These are phyloP conservation scores for Nowickia ferox DNA, from an alignment of 2,888 invertebrate genomes.

Conservation along the genomic window DNA sequence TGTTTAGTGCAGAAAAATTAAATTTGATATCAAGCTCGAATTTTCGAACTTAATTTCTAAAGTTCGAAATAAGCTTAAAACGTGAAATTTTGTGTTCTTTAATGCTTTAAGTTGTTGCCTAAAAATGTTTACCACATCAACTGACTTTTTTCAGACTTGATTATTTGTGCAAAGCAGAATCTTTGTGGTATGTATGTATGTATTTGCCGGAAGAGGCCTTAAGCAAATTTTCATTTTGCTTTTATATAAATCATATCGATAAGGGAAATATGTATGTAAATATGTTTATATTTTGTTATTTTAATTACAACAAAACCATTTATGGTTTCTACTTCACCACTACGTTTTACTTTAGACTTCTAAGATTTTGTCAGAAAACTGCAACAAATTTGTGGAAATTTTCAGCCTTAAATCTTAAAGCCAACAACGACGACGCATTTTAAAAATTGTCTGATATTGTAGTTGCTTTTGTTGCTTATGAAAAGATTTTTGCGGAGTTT, in stretches of 20 bases:
- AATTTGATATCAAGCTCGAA: too few relatives aligned
- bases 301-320: slow-evolving; percentile 16
- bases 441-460: not conserved
- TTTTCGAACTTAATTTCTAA: too few relatives aligned
- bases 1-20: too few relatives aligned
- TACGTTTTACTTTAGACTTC: slow-evolving; percentile 17
- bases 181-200: too few relatives aligned
- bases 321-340: not conserved
- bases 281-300: not conserved
- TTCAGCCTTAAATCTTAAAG: not conserved
- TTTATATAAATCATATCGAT: slow-evolving; percentile 44
- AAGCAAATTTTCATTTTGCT: slow-evolving; percentile 4
- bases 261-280: slow-evolving; percentile 7
- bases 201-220: not conserved
- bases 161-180: too few relatives aligned
- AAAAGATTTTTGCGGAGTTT: slow-evolving; percentile 29
- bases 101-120: too few relatives aligned
- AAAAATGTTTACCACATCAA: too few relatives aligned
- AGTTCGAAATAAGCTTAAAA: too few relatives aligned
- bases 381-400: not conserved
- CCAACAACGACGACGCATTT: slow-evolving; percentile 9
- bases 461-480: slow-evolving; percentile 11
- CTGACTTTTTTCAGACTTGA: too few relatives aligned
- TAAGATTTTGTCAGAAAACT: not conserved
- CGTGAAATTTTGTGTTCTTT: too few relatives aligned